A percentile compares a stretch with the other conserved stretches of the same genome.
phyloP scores from a whole-genome alignment of 2,113 vertebrate species.

The Daboia siamensis region DNA sequence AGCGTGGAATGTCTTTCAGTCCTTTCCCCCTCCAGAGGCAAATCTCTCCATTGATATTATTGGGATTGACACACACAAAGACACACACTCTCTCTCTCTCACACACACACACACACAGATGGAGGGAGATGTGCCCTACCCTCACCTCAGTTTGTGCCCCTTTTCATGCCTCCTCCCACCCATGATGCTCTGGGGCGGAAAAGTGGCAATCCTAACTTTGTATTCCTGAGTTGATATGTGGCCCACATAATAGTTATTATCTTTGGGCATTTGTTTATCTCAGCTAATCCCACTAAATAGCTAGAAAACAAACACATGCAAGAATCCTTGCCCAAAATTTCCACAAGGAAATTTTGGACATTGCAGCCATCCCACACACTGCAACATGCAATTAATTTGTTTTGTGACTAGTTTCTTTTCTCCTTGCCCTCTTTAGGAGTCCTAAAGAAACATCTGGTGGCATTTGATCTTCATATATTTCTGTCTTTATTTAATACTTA shows the following conservation, averaged over 20 bases:
- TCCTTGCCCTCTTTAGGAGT: neutral
- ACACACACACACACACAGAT: neutral
- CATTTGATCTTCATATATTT: neutral
- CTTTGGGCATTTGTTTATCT: too few relatives aligned
- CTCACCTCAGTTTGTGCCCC: neutral
- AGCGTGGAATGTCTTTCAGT: fast-evolving
- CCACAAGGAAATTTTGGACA: neutral
- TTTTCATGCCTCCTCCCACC: neutral
- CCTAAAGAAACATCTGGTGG: neutral
- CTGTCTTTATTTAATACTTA: neutral
- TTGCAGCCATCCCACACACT: neutral
- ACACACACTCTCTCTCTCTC: too few relatives aligned
- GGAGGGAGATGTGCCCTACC: neutral
- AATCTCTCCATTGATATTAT: neutral
- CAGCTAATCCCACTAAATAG: too few relatives aligned
- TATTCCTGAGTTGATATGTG: neutral
- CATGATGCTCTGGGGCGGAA: neutral
- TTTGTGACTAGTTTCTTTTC: neutral
- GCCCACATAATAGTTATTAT: neutral
- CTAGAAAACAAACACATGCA: too few relatives aligned
- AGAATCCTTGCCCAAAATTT: too few relatives aligned
- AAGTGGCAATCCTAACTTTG: neutral
- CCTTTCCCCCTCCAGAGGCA: neutral
- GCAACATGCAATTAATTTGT: neutral
- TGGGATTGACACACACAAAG: neutral